Percentiles rank a stretch among this genome's conserved stretches.
These are phyloP conservation scores for Cyanoliseus patagonus DNA, from an alignment of 2,113 vertebrate species.

Conservation along the genomic window DNA sequence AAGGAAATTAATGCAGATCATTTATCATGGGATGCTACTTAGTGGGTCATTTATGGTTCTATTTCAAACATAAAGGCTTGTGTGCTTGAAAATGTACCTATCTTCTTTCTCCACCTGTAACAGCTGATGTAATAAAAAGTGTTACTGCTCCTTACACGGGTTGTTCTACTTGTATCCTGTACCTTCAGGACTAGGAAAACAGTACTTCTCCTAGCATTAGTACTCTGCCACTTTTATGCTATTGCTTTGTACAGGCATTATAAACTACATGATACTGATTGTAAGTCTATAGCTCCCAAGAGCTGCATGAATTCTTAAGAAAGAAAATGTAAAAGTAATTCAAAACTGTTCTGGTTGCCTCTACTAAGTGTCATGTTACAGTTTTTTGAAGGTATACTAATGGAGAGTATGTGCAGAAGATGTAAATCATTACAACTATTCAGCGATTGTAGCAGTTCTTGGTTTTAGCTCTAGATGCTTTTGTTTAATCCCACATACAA, in stretches of 20 bases:
- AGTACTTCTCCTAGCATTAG: neutral
- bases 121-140: neutral
- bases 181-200: neutral
- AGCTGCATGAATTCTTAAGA: neutral
- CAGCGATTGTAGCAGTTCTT: neutral
- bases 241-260: neutral
- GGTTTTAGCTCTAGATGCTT: neutral
- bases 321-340: neutral
- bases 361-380: neutral
- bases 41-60: neutral
- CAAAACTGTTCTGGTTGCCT: neutral
- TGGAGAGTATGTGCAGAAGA: neutral
- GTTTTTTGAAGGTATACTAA: neutral
- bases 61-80: neutral
- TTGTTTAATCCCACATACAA: neutral
- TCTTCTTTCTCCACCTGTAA: neutral
- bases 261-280: neutral
- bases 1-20: neutral
- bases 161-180: neutral
- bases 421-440: neutral
- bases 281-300: neutral
- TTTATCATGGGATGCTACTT: neutral
- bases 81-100: neutral
- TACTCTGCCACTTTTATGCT: neutral
- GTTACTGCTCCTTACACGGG: neutral